Percentiles rank a stretch among this genome's conserved stretches.
These are phyloP conservation scores for Gorsachius magnificus DNA, from an alignment of 2,797 vertebrate species.

Conservation along the genomic window DNA sequence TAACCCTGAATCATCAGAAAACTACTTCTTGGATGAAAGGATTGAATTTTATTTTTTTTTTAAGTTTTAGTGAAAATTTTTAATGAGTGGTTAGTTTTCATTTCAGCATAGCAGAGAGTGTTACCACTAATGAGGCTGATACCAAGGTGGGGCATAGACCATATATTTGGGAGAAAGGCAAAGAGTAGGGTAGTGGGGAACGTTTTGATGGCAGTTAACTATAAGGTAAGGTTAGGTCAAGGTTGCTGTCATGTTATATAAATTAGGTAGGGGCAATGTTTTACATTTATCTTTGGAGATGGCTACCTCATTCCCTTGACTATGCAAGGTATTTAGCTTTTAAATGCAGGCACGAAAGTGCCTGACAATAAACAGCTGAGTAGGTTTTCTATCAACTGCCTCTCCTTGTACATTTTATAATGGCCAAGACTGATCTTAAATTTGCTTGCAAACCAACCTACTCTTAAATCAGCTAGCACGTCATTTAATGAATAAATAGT, in stretches of 20 bases:
- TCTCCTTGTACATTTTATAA: background rate
- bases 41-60: fast-evolving
- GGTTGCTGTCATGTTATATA: background rate
- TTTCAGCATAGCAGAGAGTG: background rate
- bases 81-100: background rate
- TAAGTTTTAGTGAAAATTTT: background rate
- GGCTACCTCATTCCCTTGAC: background rate
- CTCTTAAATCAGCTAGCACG: background rate
- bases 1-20: background rate
- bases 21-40: background rate
- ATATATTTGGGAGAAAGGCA: background rate
- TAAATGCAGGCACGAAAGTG: background rate
- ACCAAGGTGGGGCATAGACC: too few relatives aligned
- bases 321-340: background rate
- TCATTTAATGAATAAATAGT: background rate
- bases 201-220: background rate
- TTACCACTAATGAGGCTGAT: background rate
- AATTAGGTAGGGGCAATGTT: background rate
- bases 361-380: background rate
- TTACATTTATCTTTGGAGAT: background rate
- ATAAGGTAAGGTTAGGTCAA: background rate
- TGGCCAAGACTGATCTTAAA: background rate
- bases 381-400: background rate
- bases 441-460: background rate
- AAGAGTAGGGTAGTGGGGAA: background rate